Percentiles rank a stretch among this genome's conserved stretches.
Conservation (phyloP, 2,888 invertebrate genomes). For the Stenodera caucasica region DNA sequence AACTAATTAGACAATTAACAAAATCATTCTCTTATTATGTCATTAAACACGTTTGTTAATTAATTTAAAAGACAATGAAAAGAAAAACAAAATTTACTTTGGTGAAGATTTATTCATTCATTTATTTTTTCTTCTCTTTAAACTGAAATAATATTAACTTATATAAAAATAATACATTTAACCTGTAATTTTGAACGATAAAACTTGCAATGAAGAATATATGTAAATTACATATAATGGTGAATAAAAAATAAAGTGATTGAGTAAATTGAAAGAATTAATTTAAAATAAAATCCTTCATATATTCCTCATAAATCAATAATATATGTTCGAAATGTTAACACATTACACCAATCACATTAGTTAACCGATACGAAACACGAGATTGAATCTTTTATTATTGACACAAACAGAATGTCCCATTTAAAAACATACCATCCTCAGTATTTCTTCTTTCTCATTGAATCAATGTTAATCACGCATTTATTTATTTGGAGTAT, state of each 20-base stretch:
- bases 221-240: neutral
- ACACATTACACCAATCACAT: slow-evolving; percentile 28
- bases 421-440: neutral
- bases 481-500: too few species aligned
- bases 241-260: neutral
- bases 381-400: neutral
- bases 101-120: slow-evolving; percentile 24
- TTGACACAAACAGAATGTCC: neutral
- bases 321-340: slow-evolving; percentile 17
- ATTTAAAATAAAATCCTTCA: slow-evolving; percentile 3
- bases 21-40: slow-evolving; percentile 18
- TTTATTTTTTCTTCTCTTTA: slow-evolving; percentile 9
- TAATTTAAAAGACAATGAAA: slow-evolving; percentile 10
- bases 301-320: slow-evolving; percentile 23
- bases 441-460: neutral
- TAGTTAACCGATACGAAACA: slow-evolving; percentile 15
- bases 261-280: neutral
- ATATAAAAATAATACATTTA: slow-evolving; percentile 30
- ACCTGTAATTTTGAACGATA: slow-evolving; percentile 18
- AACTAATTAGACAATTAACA: slow-evolving; percentile 25
- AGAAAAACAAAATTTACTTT: slow-evolving; percentile 13
- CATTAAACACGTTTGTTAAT: slow-evolving; percentile 14
- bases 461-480: neutral
- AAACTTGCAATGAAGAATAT: slow-evolving; percentile 22
- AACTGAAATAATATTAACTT: slow-evolving; percentile 24